Percentiles rank a stretch among this genome's conserved stretches.
Conservation (phyloP, 2,113 vertebrate genomes). For the Tetrax tetrax region DNA sequence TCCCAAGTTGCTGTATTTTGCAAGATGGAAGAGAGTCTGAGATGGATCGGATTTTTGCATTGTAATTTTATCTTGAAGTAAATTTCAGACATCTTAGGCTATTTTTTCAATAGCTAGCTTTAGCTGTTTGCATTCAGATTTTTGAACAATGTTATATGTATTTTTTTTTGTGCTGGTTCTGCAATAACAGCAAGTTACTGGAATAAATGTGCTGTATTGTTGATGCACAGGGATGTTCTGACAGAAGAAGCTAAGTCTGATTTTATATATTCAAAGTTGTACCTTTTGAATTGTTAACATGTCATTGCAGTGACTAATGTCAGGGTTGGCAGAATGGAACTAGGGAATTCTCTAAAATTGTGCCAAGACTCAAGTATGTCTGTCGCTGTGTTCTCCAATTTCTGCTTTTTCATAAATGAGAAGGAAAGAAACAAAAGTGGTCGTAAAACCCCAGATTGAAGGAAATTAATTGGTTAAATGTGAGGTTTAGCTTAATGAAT, state of each 20-base stretch:
- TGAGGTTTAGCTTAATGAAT: neutral
- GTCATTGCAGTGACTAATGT: neutral
- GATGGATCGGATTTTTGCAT: neutral
- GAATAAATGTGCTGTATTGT: neutral
- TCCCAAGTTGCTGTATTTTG: neutral
- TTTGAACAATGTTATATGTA: neutral
- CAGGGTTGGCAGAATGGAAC: neutral
- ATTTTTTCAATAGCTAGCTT: neutral
- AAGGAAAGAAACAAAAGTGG: neutral
- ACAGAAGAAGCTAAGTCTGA: neutral
- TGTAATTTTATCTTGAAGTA: neutral
- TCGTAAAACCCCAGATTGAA: neutral
- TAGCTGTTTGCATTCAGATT: neutral
- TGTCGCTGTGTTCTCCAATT: rapidly evolving
- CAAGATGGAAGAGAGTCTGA: neutral
- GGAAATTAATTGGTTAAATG: neutral
- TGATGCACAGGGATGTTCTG: neutral
- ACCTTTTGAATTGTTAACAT: neutral
- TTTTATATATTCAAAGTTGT: neutral
- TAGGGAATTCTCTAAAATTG: neutral
- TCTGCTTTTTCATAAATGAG: neutral
- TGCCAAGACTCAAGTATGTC: neutral
- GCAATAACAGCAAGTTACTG: neutral
- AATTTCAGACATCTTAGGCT: neutral
- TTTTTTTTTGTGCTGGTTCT: neutral